Evolutionary conservation across 2,113 vertebrate genomes (phyloP).

Genomic region (Eurystomus gularis): DNA sequence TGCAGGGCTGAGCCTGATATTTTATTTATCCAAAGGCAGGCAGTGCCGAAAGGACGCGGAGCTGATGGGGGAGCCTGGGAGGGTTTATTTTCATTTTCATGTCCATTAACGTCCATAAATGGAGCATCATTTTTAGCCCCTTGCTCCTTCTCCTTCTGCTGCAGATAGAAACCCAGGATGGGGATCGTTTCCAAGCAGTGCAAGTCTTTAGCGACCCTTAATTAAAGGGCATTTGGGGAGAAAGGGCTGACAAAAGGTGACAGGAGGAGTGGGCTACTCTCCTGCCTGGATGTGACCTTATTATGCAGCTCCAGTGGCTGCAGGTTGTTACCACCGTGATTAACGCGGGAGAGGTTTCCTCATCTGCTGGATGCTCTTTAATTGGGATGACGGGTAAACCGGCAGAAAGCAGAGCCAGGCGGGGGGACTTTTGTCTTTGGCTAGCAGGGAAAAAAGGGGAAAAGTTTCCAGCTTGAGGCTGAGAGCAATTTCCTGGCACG

Average conservation of each 20-base stretch:
- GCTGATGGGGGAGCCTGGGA: background rate
- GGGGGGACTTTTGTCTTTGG: background rate
- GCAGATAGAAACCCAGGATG: background rate
- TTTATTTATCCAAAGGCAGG: conserved; percentile 33
- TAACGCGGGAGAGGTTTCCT: conserved; percentile 47
- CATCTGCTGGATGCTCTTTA: conserved; percentile 47
- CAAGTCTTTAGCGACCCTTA: conserved; percentile 56
- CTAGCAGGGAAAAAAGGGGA: background rate
- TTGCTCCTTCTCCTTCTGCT: background rate
- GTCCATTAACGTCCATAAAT: background rate
- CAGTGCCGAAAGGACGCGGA: background rate
- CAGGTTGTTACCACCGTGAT: background rate
- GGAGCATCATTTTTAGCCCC: background rate
- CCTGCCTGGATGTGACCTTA: conserved; percentile 53
- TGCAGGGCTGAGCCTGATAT: background rate
- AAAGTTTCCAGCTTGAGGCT: background rate
- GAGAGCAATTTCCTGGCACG: background rate
- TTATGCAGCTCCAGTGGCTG: conserved; percentile 45
- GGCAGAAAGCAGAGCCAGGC: background rate
- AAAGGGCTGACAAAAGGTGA: conserved; percentile 41
- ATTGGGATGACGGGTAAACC: conserved; percentile 3
- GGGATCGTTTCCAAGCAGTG: background rate
- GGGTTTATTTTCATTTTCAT: background rate
- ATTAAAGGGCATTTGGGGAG: conserved; percentile 69
- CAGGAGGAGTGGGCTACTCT: conserved; percentile 55